Conservation (phyloP, 1,140 invertebrate genomes). For the roundworm (Caenorhabditis elegans) region DNA sequence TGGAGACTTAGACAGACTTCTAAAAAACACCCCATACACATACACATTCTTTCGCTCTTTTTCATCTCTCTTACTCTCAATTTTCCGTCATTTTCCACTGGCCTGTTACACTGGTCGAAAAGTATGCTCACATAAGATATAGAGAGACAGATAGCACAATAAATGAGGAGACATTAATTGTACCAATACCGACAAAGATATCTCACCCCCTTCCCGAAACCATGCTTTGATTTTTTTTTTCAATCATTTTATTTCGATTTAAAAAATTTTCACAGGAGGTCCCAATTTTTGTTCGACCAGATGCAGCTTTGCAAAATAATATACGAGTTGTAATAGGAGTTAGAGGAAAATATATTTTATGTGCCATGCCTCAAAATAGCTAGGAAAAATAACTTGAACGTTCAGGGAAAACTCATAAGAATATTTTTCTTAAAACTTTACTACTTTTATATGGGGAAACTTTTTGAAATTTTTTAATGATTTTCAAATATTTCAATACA, state of each 20-base stretch:
- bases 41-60: neutral
- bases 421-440: no score
- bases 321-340: no score
- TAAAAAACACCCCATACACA: neutral
- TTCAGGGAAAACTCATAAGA: no score
- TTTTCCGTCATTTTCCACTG: neutral
- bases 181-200: conserved; percentile 17
- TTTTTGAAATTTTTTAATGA: no score
- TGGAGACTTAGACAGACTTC: neutral
- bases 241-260: neutral
- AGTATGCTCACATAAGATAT: neutral
- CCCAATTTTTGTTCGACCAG: neutral
- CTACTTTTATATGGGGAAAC: no score
- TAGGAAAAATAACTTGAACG: no score
- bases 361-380: no score
- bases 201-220: neutral
- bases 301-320: no score
- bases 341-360: no score
- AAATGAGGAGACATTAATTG: neutral
- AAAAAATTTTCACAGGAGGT: neutral
- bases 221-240: neutral
- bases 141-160: neutral
- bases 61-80: neutral
- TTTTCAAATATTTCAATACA: no score
- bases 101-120: conserved; percentile 18